Base-by-base conservation (phyloP, 2,113 vertebrate genomes). In the Pimephales promelas region DNA sequence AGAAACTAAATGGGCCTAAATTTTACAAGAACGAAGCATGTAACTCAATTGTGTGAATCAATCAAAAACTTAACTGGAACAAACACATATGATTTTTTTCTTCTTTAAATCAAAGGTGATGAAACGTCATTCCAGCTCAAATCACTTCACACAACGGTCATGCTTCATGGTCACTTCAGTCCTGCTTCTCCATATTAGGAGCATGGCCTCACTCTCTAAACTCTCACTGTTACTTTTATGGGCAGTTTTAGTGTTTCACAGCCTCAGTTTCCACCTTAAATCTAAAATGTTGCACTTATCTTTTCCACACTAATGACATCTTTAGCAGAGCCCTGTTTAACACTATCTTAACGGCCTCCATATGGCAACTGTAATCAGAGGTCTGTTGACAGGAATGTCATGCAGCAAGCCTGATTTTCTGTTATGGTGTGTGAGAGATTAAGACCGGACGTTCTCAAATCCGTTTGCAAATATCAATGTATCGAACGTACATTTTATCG, bases 331-430 rank as follows among this genome's bases (percentile, higher is more conserved):
- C 8, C 47, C 16, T 79, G 70, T 11, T 88, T 89, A 84, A 90
- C 87, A 49, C 68, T 77, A 84, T 85, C 83, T 87, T 85, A 85
- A 91, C 79, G 84, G 76, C 85, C 73, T 88, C 89, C 90, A 79
- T 89, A 86, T 92, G 91, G 88, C 80, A 86, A 73, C 81, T 70
- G 26, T 87, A 73, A 84, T 83, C 45, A 72, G 66, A 71, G 77
- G 56, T 86, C 88, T 82, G 81, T 14, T 11, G 20, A 81, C 47
- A 62, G 73, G n/a, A 85, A 84, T 79, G 24, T 9, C 16, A 81
- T 83, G 89, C 87, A 83, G 86, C 75, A 24, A 70, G 75, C 24
- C 36, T 36, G 18, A 36, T 24, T 81, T 85, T 87, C 43, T 74
- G 14, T 62, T 43, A 36, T 45, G 11, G 16, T 16, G 22, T 54